Percentiles rank a stretch among this genome's conserved stretches.
Evolutionary conservation across 2,797 vertebrate species (phyloP).

Genomic region (Rhinogobio ventralis): DNA sequence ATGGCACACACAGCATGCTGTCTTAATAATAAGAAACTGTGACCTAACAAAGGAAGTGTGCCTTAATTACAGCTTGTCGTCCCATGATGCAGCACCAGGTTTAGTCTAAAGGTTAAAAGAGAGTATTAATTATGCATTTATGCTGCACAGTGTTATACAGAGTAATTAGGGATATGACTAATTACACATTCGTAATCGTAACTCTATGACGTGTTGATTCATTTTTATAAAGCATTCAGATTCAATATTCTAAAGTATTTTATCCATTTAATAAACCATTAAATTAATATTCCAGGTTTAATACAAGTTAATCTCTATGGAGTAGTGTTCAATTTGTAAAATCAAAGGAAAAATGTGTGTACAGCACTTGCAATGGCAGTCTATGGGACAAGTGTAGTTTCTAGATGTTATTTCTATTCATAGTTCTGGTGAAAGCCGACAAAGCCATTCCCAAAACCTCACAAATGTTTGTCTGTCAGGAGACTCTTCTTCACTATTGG

Average conservation of each 20-base stretch:
- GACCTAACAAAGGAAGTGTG: background rate
- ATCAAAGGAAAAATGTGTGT: background rate
- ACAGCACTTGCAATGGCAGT: background rate
- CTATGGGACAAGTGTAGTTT: background rate
- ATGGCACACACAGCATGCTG: too few relatives aligned
- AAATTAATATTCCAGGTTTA: background rate
- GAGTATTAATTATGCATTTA: slow-evolving; percentile 12
- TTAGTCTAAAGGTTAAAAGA: slow-evolving; percentile 25
- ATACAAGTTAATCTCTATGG: background rate
- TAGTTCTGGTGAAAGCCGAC: background rate
- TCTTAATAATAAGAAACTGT: background rate
- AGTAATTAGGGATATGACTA: background rate
- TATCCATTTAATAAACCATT: background rate
- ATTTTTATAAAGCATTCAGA: background rate
- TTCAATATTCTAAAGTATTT: background rate
- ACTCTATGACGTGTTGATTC: background rate
- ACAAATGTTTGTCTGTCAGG: background rate
- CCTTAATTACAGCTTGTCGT: background rate
- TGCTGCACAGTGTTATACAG: background rate
- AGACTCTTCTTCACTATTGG: background rate
- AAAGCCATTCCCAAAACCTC: background rate
- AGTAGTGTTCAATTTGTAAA: background rate
- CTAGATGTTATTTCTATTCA: background rate
- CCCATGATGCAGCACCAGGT: background rate
- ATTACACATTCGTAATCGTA: background rate